These are phyloP conservation scores for Drosophila lutescens DNA, from an alignment of 2,888 invertebrate genomes.

Conservation along the genomic window DNA sequence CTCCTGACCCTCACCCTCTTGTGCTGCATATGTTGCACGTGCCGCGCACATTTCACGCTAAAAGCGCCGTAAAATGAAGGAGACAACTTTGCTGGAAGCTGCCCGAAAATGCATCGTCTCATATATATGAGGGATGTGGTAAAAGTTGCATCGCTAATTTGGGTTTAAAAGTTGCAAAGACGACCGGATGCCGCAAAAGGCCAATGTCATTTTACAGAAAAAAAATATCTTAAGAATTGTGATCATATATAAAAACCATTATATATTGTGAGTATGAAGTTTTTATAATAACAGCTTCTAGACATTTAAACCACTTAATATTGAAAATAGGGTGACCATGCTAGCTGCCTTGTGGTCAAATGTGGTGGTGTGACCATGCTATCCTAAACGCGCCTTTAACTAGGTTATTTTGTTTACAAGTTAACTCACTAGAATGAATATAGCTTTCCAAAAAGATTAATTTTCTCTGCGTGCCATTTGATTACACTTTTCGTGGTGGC, in stretches of 20 bases:
- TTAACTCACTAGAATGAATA: not conserved
- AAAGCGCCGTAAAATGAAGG: conserved; percentile 49
- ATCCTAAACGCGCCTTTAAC: not conserved
- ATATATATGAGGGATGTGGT: conserved; percentile 10
- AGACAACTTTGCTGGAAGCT: conserved; percentile 30
- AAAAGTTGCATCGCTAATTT: conserved; percentile 19
- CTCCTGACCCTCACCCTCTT: conserved; percentile 3
- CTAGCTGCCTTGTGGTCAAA: not conserved
- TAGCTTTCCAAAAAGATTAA: not conserved
- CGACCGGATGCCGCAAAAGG: not conserved
- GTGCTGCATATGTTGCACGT: conserved; percentile 26
- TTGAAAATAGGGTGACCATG: not conserved
- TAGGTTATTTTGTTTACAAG: not conserved
- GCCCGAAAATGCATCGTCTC: conserved; percentile 4
- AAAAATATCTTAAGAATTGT: not conserved
- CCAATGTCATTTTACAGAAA: not conserved
- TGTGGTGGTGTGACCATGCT: not conserved
- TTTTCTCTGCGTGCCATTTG: conserved; percentile 1
- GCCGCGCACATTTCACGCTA: conserved; percentile 48
- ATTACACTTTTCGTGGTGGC: conserved; percentile 1
- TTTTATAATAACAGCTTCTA: too few relatives aligned
- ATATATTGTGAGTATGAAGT: not conserved
- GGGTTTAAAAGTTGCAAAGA: conserved; percentile 4
- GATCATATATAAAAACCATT: not conserved
- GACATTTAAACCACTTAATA: not conserved